Percentiles rank a stretch among this genome's conserved stretches.
phyloP scores from a whole-genome alignment of 2,113 vertebrate species.

The Pteruthius melanotis region DNA sequence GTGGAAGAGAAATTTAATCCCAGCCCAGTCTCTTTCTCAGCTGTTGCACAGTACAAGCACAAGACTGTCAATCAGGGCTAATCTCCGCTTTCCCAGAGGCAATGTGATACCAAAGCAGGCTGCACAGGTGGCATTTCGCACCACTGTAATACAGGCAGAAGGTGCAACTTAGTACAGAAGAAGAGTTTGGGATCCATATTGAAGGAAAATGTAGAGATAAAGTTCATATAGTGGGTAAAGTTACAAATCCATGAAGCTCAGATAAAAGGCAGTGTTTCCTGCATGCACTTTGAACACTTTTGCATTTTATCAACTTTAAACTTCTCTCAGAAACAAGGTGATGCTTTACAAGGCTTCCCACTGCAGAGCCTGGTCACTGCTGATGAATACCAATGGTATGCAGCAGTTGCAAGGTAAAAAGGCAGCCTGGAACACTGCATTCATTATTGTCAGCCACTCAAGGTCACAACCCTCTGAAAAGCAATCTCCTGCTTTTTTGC shows the following conservation, averaged over 20 bases:
- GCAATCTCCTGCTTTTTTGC: slow-evolving; percentile 14
- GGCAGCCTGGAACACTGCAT: background rate
- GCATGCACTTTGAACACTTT: background rate
- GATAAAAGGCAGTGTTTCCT: background rate
- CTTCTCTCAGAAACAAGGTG: background rate
- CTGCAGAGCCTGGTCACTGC: background rate
- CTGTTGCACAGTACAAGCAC: background rate
- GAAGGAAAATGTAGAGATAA: background rate
- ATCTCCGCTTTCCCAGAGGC: background rate
- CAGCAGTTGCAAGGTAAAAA: slow-evolving; percentile 18
- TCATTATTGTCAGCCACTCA: background rate
- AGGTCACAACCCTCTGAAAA: slow-evolving; percentile 27
- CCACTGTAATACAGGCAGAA: background rate
- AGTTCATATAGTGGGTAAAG: background rate
- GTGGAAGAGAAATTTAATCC: background rate
- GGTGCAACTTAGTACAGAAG: background rate
- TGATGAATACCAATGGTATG: slow-evolving; percentile 11
- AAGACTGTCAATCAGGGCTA: background rate
- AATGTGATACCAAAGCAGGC: background rate
- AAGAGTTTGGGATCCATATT: background rate
- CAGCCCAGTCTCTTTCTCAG: background rate
- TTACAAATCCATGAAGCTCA: background rate
- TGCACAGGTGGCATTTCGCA: background rate
- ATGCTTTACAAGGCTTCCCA: background rate
- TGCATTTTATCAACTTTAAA: background rate